phyloP scores from a whole-genome alignment of 1,140 invertebrate genomes.

The Sogatella furcifera region DNA sequence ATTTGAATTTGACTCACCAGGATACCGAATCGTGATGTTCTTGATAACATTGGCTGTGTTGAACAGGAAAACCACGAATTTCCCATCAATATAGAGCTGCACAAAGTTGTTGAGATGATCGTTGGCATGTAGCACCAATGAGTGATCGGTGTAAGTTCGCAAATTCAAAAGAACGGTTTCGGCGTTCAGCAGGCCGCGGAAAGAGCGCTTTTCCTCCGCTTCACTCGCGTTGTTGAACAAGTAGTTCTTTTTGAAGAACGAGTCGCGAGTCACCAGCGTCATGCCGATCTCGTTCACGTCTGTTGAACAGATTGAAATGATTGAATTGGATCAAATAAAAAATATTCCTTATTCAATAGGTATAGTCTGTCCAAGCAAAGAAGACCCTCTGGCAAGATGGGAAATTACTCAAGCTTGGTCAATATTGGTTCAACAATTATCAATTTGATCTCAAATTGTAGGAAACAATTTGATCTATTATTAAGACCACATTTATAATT shows the following conservation, averaged over 20 bases:
- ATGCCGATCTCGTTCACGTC: constrained; percentile 83
- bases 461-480: too few relatives aligned
- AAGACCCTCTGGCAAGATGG: too few relatives aligned
- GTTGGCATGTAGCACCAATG: constrained; percentile 79
- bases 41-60: constrained; percentile 71
- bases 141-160: constrained; percentile 70
- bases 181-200: constrained; percentile 47
- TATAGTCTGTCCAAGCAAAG: too few relatives aligned
- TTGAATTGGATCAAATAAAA: too few relatives aligned
- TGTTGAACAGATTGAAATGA: constrained; percentile 38
- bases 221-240: constrained; percentile 40
- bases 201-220: constrained; percentile 47
- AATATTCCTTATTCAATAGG: too few relatives aligned
- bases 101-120: constrained; percentile 91
- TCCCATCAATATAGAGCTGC: constrained; percentile 72
- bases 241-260: constrained; percentile 70
- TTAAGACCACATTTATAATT: too few relatives aligned
- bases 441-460: too few relatives aligned
- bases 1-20: constrained; percentile 33
- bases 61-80: constrained; percentile 66
- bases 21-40: constrained; percentile 60
- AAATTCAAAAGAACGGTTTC: constrained; percentile 77
- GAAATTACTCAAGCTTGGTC: too few relatives aligned
- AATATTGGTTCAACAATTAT: too few relatives aligned
- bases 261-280: constrained; percentile 71